These are phyloP conservation scores for Choloepus hoffmanni DNA, from an alignment of 2,113 vertebrate species.

Conservation along the genomic window DNA sequence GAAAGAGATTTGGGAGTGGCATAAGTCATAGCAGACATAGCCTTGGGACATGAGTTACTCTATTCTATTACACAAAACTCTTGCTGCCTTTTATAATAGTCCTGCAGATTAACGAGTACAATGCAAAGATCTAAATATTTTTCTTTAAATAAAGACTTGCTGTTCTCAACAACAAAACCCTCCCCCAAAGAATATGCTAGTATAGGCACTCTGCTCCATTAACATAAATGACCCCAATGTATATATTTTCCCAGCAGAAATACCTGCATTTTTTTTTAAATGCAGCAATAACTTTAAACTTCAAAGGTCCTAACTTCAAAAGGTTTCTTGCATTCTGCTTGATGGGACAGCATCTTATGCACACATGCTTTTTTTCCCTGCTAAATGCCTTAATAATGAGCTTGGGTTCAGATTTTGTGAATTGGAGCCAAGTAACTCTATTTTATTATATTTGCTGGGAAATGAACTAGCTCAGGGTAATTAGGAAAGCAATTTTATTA, in stretches of 20 bases:
- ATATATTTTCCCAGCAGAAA: constrained; percentile 85
- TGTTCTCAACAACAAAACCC: constrained; percentile 80
- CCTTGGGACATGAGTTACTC: constrained; percentile 85
- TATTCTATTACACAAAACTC: constrained; percentile 84
- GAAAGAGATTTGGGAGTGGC: constrained; percentile 86
- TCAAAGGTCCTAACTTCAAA: constrained; percentile 92
- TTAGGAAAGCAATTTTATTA: constrained; percentile 93
- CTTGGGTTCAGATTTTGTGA: constrained; percentile 91
- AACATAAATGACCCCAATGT: constrained; percentile 85
- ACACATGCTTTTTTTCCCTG: constrained; percentile 87
- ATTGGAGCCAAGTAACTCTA: constrained; percentile 91
- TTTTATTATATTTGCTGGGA: constrained; percentile 93
- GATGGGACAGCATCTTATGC: constrained; percentile 89
- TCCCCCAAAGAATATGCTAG: constrained; percentile 78
- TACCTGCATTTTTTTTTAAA: constrained; percentile 83
- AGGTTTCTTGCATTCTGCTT: constrained; percentile 90
- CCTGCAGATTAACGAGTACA: constrained; percentile 84
- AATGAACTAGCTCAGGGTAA: constrained; percentile 92
- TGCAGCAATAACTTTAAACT: constrained; percentile 89
- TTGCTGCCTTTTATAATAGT: constrained; percentile 81
- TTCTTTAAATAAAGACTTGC: constrained; percentile 87
- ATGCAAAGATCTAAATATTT: constrained; percentile 85
- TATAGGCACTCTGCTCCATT: constrained; percentile 84
- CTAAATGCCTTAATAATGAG: constrained; percentile 92
- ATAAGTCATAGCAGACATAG: constrained; percentile 86